Evolutionary conservation across 2,888 invertebrate species (phyloP).

Genomic region (Bombyx huttoni): DNA sequence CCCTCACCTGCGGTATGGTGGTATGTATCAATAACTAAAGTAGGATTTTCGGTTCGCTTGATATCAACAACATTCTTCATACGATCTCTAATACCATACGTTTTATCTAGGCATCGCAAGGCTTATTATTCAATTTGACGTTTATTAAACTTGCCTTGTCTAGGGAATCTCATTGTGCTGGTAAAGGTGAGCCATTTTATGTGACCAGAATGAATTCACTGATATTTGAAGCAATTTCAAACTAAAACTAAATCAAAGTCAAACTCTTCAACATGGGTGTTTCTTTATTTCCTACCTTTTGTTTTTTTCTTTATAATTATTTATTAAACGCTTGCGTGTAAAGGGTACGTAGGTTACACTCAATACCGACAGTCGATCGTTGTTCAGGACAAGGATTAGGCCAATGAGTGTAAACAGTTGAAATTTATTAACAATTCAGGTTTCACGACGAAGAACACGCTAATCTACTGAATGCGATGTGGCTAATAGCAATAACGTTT

Average conservation of each 20-base stretch:
- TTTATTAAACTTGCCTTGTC: conserved; percentile 40
- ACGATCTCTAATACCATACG: conserved; percentile 15
- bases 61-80: conserved; percentile 18
- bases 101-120: conserved; percentile 45
- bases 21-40: conserved; percentile 78
- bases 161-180: conserved; percentile 34
- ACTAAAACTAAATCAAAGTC: conserved; percentile 52
- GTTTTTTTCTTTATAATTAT: conserved; percentile 28
- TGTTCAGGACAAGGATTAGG: conserved; percentile 16
- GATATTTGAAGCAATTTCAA: conserved; percentile 40
- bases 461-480: conserved; percentile 99
- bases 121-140: conserved; percentile 2
- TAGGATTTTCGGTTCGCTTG: conserved; percentile 49
- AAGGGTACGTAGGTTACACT: conserved; percentile 27
- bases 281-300: conserved; percentile 20
- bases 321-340: conserved; percentile 22
- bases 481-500: conserved; percentile 99
- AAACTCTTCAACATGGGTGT: conserved; percentile 55
- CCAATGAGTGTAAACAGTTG: conserved; percentile 44
- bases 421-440: conserved; percentile 77
- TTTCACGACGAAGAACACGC: conserved; percentile 99
- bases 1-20: conserved; percentile 99
- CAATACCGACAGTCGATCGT: conserved; percentile 11
- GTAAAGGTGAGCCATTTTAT: conserved; percentile 73
- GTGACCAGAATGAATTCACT: conserved; percentile 39